Conservation (phyloP, 2,113 vertebrate genomes). For the Pseudorhombus dupliciocellatus region DNA sequence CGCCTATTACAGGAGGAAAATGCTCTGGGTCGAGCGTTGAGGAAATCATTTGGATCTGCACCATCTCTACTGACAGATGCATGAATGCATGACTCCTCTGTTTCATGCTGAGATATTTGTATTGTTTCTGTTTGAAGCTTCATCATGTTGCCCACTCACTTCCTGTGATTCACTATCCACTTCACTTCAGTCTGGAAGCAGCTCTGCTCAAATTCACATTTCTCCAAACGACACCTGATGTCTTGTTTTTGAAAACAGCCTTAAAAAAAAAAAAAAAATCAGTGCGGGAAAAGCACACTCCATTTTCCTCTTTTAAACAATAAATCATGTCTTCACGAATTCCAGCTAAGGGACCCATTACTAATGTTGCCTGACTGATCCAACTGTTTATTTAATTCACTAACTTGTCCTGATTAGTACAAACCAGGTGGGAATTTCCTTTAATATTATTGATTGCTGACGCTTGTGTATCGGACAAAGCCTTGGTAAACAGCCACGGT, state of each 20-base stretch:
- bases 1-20: no score
- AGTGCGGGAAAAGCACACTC: not conserved
- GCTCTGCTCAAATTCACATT: no score
- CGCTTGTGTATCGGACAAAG: not conserved
- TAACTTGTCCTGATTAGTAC: slow-evolving; percentile 23
- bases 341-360: slow-evolving; percentile 3
- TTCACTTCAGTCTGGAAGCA: no score
- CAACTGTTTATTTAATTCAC: slow-evolving; percentile 24
- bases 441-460: slow-evolving; percentile 13
- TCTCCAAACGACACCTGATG: no score
- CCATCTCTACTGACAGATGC: no score
- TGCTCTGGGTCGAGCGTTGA: no score
- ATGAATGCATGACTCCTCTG: no score
- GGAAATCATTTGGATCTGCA: no score
- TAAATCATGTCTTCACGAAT: slow-evolving; percentile 9
- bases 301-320: not conserved
- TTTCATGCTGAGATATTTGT: no score
- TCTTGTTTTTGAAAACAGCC: not conserved
- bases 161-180: no score
- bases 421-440: slow-evolving; percentile 22
- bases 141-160: no score
- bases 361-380: not conserved
- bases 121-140: no score
- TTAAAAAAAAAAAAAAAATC: not conserved
- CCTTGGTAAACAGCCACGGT: not conserved